These are phyloP conservation scores for Drosophila asahinai DNA, from an alignment of 1,140 invertebrate species.

Conservation along the genomic window DNA sequence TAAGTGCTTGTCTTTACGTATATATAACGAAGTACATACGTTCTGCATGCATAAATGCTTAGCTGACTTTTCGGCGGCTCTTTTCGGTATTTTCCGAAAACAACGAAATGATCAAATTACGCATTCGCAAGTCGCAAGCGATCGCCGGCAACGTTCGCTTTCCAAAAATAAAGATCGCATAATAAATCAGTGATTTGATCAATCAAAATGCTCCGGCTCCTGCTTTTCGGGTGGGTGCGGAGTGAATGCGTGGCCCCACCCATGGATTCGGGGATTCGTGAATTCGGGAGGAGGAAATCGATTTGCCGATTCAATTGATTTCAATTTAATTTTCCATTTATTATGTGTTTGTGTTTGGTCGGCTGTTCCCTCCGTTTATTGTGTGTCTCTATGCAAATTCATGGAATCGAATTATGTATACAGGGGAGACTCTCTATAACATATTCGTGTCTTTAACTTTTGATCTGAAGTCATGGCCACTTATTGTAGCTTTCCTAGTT, in stretches of 20 bases:
- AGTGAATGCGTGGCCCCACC: conserved; percentile 28
- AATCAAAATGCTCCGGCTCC: conserved; percentile 39
- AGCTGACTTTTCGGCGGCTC: conserved; percentile 23
- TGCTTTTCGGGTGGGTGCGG: conserved; percentile 19
- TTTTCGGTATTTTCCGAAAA: conserved; percentile 17
- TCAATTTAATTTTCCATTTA: conserved; percentile 64
- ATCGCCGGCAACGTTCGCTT: conserved; percentile 1
- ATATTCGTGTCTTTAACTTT: not conserved
- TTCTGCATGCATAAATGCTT: conserved; percentile 26
- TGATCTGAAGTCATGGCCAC: not conserved
- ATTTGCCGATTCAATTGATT: conserved; percentile 71
- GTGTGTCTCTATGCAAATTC: conserved; percentile 61
- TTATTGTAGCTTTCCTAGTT: too few relatives aligned
- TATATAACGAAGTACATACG: not conserved
- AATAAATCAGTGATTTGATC: conserved; percentile 66
- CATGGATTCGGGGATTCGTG: not conserved
- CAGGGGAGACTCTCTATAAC: conserved; percentile 8
- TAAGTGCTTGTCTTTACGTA: conserved; percentile 10
- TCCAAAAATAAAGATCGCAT: conserved; percentile 53
- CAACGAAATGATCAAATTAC: conserved; percentile 55
- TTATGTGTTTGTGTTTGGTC: conserved; percentile 40
- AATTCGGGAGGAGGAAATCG: conserved; percentile 3
- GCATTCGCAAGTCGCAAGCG: conserved; percentile 23
- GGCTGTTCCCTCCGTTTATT: conserved; percentile 21
- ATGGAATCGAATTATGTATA: conserved; percentile 55